These are phyloP conservation scores for Bemisia tabaci DNA, from an alignment of 1,140 invertebrate genomes.

Conservation along the genomic window DNA sequence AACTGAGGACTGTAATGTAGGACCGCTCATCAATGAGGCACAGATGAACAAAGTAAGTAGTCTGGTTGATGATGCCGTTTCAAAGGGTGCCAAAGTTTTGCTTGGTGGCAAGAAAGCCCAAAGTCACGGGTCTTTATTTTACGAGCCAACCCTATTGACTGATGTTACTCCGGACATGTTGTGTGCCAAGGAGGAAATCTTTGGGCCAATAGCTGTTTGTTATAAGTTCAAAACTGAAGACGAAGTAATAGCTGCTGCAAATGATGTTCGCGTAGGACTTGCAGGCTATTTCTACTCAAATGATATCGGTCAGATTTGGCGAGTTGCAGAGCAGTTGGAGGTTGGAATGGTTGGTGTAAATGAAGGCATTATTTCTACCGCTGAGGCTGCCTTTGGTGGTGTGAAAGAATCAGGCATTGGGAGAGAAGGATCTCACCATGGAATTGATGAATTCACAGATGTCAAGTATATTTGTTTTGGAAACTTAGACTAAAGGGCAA, in stretches of 20 bases:
- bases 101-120: conserved; percentile 58
- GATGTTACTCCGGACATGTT: conserved; percentile 66
- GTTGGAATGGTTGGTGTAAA: conserved; percentile 96
- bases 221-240: conserved; percentile 81
- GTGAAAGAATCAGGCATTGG: conserved; percentile 95
- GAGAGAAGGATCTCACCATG: conserved; percentile 85
- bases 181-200: conserved; percentile 82
- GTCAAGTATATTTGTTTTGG: conserved; percentile 89
- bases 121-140: conserved; percentile 63
- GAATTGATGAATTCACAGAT: conserved; percentile 90
- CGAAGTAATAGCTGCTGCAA: conserved; percentile 72
- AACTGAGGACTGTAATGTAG: conserved; percentile 29
- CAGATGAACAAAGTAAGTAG: conserved; percentile 66
- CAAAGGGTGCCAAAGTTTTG: conserved; percentile 72
- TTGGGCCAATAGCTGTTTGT: conserved; percentile 84
- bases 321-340: conserved; percentile 72
- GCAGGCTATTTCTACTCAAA: conserved; percentile 88
- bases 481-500: conserved; percentile 27
- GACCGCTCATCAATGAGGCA: conserved; percentile 80
- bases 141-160: conserved; percentile 79
- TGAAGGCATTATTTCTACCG: conserved; percentile 83
- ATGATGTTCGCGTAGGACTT: conserved; percentile 53
- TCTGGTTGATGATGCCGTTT: conserved; percentile 71
- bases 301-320: conserved; percentile 82
- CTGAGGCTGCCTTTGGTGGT: conserved; percentile 90